Evolutionary conservation across 2,797 vertebrate species (phyloP).

Genomic region (Gallinago stenura): DNA sequence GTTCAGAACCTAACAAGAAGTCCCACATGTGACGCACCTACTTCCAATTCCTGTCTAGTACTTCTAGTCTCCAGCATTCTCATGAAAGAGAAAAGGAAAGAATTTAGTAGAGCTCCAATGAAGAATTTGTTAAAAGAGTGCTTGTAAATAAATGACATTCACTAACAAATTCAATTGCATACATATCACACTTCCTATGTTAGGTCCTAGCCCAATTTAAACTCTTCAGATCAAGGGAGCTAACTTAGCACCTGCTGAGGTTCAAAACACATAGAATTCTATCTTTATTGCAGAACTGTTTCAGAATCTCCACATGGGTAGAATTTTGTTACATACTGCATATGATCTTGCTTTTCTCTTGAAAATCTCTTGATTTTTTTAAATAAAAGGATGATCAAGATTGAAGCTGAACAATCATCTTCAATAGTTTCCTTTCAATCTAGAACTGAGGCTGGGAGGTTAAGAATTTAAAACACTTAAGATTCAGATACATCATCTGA

Average conservation of each 20-base stretch:
- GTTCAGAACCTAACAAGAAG: background rate
- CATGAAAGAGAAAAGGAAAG: background rate
- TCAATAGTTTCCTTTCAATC: background rate
- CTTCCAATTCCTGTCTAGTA: background rate
- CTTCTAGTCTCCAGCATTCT: background rate
- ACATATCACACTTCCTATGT: background rate
- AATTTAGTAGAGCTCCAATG: background rate
- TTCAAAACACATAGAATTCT: background rate
- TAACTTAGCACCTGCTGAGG: background rate
- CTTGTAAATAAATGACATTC: background rate
- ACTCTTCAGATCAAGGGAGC: background rate
- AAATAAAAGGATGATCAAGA: background rate
- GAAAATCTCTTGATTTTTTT: background rate
- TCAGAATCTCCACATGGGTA: background rate
- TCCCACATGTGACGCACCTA: accelerated
- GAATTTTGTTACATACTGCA: background rate
- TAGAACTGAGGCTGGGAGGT: background rate
- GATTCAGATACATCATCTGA: background rate
- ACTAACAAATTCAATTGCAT: background rate
- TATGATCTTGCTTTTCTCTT: background rate
- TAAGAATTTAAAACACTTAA: background rate
- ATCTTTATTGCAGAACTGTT: background rate
- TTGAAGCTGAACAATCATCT: background rate
- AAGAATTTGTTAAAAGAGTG: background rate
- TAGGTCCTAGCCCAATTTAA: background rate